Percentiles rank a stretch among this genome's conserved stretches.
Conservation (phyloP, 1,140 invertebrate species). For the Drosophila nikananu region DNA sequence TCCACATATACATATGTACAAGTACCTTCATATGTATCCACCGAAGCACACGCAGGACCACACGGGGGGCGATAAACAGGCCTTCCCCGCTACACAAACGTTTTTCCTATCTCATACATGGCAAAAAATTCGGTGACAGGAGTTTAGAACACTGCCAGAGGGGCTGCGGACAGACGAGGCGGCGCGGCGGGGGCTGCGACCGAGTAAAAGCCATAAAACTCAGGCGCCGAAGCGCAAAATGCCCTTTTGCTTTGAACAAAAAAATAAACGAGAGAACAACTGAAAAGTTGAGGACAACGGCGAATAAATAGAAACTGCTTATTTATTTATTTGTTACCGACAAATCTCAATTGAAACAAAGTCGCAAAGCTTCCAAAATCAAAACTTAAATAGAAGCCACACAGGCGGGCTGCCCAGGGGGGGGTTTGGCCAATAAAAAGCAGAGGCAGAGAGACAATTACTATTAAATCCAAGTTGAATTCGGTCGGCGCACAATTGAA, state of each 20-base stretch:
- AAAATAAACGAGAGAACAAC: constrained; percentile 19
- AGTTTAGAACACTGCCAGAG: constrained; percentile 44
- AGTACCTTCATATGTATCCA: constrained; percentile 21
- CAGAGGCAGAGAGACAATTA: constrained; percentile 43
- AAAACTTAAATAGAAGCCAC: constrained; percentile 64
- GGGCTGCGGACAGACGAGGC: constrained; percentile 27
- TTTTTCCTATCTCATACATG: constrained; percentile 40
- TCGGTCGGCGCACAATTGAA: constrained; percentile 46
- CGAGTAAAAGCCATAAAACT: constrained; percentile 40
- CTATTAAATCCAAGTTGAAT: constrained; percentile 65
- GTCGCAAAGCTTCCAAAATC: constrained; percentile 66
- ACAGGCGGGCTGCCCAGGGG: not conserved
- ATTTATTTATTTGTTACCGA: constrained; percentile 77
- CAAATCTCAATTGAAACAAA: constrained; percentile 71
- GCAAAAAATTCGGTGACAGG: constrained; percentile 39
- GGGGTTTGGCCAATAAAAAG: constrained; percentile 5
- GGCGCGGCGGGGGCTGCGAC: constrained; percentile 8
- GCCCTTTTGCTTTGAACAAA: constrained; percentile 35
- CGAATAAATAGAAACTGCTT: constrained; percentile 69
- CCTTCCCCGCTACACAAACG: constrained; percentile 33
- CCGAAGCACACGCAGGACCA: constrained; percentile 33
- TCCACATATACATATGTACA: not conserved
- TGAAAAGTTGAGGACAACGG: constrained; percentile 22
- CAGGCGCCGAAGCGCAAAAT: constrained; percentile 57
- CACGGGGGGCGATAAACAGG: constrained; percentile 26